Percentiles rank a stretch among this genome's conserved stretches.
Conservation (phyloP, 2,797 vertebrate genomes). For the Clarias pachynema region DNA sequence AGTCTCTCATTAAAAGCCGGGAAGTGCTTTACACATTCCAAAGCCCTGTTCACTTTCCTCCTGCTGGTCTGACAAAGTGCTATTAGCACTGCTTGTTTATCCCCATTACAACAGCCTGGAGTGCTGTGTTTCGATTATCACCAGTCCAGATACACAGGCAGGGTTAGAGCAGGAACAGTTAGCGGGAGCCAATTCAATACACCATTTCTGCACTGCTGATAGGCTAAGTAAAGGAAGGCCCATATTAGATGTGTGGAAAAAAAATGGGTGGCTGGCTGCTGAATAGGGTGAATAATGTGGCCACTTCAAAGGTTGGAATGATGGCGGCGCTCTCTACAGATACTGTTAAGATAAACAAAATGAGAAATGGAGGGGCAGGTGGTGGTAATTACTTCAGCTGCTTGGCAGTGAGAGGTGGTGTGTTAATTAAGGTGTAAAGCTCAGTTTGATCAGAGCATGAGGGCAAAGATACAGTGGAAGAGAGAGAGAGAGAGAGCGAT, state of each 20-base stretch:
- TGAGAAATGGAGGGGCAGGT: slow-evolving; percentile 65
- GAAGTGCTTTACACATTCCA: slow-evolving; percentile 18
- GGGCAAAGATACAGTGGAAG: slow-evolving; percentile 38
- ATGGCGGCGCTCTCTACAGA: slow-evolving; percentile 49
- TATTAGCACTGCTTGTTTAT: slow-evolving; percentile 55
- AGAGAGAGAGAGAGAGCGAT: slow-evolving; percentile 11
- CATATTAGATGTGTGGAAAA: slow-evolving; percentile 62
- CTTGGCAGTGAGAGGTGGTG: slow-evolving; percentile 61
- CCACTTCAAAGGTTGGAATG: slow-evolving; percentile 46
- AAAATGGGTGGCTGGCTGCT: slow-evolving; percentile 54
- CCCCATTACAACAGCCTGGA: slow-evolving; percentile 43
- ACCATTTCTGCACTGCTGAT: slow-evolving; percentile 59
- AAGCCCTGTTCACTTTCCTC: slow-evolving; percentile 11
- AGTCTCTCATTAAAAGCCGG: not conserved
- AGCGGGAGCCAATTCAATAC: slow-evolving; percentile 59
- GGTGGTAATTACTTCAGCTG: slow-evolving; percentile 71
- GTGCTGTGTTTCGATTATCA: slow-evolving; percentile 60
- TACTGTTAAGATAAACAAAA: slow-evolving; percentile 68
- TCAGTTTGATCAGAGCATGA: slow-evolving; percentile 54
- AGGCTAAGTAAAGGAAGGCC: slow-evolving; percentile 49
- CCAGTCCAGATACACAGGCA: slow-evolving; percentile 57
- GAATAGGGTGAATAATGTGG: slow-evolving; percentile 40
- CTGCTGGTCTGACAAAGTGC: slow-evolving; percentile 22
- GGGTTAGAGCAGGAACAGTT: slow-evolving; percentile 67
- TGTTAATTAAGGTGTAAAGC: slow-evolving; percentile 73